A percentile compares a stretch with the other conserved stretches of the same genome.
phyloP scores from a whole-genome alignment of 1,140 invertebrate genomes.

The Drosophila insularis region DNA sequence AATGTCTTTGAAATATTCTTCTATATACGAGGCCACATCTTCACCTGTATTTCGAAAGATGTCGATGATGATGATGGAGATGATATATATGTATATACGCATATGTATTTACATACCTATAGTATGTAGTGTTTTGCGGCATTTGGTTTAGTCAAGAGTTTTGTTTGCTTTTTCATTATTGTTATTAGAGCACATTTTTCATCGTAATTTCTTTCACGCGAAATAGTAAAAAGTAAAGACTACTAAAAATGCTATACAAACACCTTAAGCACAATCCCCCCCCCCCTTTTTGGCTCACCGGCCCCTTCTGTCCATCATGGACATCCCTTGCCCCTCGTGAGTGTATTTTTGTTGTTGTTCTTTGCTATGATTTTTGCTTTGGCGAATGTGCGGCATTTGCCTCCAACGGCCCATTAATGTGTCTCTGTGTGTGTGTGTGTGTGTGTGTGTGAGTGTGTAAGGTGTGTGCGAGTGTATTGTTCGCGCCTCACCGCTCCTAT shows the following conservation, averaged over 20 bases:
- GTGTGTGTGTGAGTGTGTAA: slow-evolving; percentile 13
- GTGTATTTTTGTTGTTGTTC: slow-evolving; percentile 9
- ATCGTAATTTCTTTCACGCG: slow-evolving; percentile 77
- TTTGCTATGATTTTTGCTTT: slow-evolving; percentile 50
- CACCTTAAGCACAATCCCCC: slow-evolving; percentile 1
- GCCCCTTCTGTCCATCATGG: background rate
- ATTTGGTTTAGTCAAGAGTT: slow-evolving; percentile 37
- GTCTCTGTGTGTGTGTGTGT: slow-evolving; percentile 31
- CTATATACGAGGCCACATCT: background rate
- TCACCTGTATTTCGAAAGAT: slow-evolving; percentile 1
- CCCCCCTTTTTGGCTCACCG: background rate
- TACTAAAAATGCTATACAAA: slow-evolving; percentile 50
- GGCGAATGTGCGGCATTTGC: slow-evolving; percentile 68
- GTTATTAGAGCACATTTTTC: slow-evolving; percentile 79
- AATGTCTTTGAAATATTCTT: slow-evolving; percentile 53
- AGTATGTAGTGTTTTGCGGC: slow-evolving; percentile 20
- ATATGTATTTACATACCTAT: too few relatives aligned
- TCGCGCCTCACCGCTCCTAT: slow-evolving; percentile 55
- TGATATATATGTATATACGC: slow-evolving; percentile 15
- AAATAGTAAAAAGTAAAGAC: slow-evolving; percentile 76
- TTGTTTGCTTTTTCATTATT: slow-evolving; percentile 78
- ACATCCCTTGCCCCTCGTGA: background rate
- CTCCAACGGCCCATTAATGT: slow-evolving; percentile 65
- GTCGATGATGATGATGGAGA: slow-evolving; percentile 8
- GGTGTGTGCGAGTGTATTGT: slow-evolving; percentile 37